Conservation (phyloP, 2,797 vertebrate genomes). For the Tolypeutes matacus region DNA sequence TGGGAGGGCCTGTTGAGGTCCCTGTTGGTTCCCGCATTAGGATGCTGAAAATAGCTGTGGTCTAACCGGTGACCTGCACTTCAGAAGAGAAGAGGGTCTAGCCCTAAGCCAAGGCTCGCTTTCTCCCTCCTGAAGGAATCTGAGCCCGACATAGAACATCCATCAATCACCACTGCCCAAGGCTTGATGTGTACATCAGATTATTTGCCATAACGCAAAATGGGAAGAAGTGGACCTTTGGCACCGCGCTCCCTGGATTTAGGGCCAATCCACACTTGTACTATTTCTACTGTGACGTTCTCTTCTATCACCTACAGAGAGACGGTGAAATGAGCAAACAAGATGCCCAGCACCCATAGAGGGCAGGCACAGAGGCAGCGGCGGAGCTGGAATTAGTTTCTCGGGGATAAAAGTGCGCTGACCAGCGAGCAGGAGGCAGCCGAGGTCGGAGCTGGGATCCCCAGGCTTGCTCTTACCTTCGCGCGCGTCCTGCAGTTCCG, state of each 20-base stretch:
- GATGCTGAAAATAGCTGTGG: neutral
- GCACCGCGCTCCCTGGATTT: neutral
- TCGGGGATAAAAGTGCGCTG: neutral
- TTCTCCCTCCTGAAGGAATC: neutral
- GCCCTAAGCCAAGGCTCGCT: neutral
- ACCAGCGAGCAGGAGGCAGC: neutral
- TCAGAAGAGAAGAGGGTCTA: neutral
- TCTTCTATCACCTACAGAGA: neutral
- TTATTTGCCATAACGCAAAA: neutral
- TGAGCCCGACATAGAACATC: neutral
- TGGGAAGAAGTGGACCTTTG: neutral
- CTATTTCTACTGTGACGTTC: neutral
- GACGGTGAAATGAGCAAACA: neutral
- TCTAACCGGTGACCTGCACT: neutral
- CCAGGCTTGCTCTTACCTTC: neutral
- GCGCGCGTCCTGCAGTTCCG: accelerated
- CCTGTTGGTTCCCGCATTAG: neutral
- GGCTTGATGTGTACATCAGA: neutral
- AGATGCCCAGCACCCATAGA: neutral
- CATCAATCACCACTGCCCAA: neutral
- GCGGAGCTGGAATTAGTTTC: neutral
- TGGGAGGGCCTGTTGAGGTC: neutral
- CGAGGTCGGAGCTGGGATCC: neutral
- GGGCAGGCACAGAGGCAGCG: neutral
- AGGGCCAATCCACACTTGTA: neutral